phyloP scores from a whole-genome alignment of 2,888 invertebrate species.

The Tenthredo distinguenda region DNA sequence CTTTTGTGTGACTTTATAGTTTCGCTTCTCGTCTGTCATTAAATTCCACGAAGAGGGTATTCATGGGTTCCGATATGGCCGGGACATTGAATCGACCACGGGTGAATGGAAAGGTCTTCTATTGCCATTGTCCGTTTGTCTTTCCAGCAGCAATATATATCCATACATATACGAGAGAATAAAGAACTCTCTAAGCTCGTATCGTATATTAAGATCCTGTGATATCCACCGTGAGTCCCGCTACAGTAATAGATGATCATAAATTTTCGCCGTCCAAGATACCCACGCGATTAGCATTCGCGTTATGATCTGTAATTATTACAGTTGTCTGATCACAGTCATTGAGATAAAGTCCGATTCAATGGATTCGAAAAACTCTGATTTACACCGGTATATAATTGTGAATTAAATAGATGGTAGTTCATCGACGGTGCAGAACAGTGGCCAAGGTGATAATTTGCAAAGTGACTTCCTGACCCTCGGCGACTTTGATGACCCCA shows the following conservation, averaged over 20 bases:
- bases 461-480: not conserved
- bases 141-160: not conserved
- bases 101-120: conserved; percentile 19
- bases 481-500: not conserved
- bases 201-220: conserved; percentile 28
- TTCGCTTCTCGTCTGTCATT: not conserved
- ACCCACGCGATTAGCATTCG: not conserved
- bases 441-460: not conserved
- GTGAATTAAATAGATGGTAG: too few relatives aligned
- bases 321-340: not conserved
- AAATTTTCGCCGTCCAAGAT: not conserved
- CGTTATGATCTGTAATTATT: not conserved
- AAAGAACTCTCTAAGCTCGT: conserved; percentile 3
- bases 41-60: not conserved
- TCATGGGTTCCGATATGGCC: not conserved
- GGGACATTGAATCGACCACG: not conserved
- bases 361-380: not conserved
- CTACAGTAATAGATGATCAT: conserved; percentile 22
- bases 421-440: not conserved
- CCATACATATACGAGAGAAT: not conserved
- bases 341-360: not conserved
- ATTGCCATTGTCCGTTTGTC: conserved; percentile 33
- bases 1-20: not conserved
- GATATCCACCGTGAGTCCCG: conserved; percentile 28
- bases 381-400: not conserved